Conservation (phyloP, 2,888 invertebrate species). For the Rhamphomyia laevipes region DNA sequence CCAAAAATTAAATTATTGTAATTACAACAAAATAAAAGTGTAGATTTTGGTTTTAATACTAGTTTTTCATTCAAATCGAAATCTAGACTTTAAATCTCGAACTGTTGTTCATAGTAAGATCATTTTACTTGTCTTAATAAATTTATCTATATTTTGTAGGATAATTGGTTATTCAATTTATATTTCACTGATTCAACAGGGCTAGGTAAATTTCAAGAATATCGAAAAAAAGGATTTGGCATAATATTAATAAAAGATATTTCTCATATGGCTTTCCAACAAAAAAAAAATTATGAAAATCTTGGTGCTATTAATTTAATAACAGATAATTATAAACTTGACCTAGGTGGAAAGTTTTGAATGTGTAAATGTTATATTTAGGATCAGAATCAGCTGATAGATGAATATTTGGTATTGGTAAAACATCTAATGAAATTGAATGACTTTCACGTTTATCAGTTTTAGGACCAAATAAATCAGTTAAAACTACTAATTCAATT, state of each 20-base stretch:
- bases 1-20: too few species aligned
- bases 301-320: slow-evolving; percentile 53
- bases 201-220: slow-evolving; percentile 57
- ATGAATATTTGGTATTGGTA: slow-evolving; percentile 78
- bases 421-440: slow-evolving; percentile 72
- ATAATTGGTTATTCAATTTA: slow-evolving; percentile 68
- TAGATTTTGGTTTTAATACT: too few species aligned
- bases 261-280: slow-evolving; percentile 53
- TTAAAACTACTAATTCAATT: slow-evolving; percentile 54
- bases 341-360: slow-evolving; percentile 73
- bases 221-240: slow-evolving; percentile 42
- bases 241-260: slow-evolving; percentile 29
- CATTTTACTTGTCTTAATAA: too few species aligned
- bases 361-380: slow-evolving; percentile 45
- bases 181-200: slow-evolving; percentile 74
- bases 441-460: slow-evolving; percentile 57
- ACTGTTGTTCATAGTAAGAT: too few species aligned
- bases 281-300: slow-evolving; percentile 56
- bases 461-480: slow-evolving; percentile 61
- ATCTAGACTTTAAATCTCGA: too few species aligned
- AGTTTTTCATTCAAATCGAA: too few species aligned
- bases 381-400: slow-evolving; percentile 68
- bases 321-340: slow-evolving; percentile 78
- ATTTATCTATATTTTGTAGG: slow-evolving; percentile 12
- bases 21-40: too few species aligned